Evolutionary conservation across 1,140 invertebrate species (phyloP), one percentile per base, ranked within the genome.

Genomic region (Trypoxylus dichotomus): DNA sequence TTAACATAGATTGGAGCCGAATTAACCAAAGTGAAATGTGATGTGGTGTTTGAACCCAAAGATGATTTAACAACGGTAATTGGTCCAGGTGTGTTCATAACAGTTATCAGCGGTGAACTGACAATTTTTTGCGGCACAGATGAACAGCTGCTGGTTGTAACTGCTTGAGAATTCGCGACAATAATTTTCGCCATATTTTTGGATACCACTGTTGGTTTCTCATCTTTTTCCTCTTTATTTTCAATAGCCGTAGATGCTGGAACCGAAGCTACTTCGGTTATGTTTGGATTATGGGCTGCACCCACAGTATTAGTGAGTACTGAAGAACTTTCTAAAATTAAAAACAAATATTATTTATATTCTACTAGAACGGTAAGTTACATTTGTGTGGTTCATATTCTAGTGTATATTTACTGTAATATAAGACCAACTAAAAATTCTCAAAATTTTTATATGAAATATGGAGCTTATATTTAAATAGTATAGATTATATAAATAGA

Each of bases 11-110:
- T 76, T 3, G 84, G 81, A 10, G 83, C 41, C 6, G 80, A 80
- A 79, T 84, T 83, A 47, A 83, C 83, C 2, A 86, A 72, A 25
- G 83, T 84, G 73, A 85, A 85, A 15, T 84, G 84, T 19, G 84
- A 80, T n/a, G 82, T 79, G 71, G 79, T 81, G 11, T 82, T 78
- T 6, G 83, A 81, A 8, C 81, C 83, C 1, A 75, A 68, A 37
- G 82, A 80, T 54, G 82, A 83, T 80, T 86, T 86, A 25, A 86
- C 81, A 29, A 84, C 84, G 19, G 84, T 85, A 27, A 86, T 79
- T 13, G 84, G 84, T 47, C 83, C 83, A 43, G 82, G 78, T n/a
- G 85, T 81, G 75, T 85, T 85, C 47, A 86, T 77, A 76, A 86
- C 84, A 25, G 85, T 86, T 37, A 86, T 85, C 13, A 85, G 75